These are phyloP conservation scores for Otis tarda DNA, from an alignment of 2,113 vertebrate species.

Conservation along the genomic window DNA sequence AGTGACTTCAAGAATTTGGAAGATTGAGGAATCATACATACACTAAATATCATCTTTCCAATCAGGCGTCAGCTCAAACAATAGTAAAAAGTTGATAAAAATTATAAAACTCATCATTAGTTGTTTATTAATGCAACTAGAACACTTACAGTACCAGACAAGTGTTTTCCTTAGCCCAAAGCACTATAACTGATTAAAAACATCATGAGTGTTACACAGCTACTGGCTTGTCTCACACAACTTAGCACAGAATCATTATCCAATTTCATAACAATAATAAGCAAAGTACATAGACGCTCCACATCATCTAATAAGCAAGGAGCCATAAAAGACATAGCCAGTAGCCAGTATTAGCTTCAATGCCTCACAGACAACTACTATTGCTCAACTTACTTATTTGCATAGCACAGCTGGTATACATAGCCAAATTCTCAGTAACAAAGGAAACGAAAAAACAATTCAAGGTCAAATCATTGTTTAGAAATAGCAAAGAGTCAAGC, in stretches of 20 bases:
- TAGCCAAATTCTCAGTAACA: not conserved
- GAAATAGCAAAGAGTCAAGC: not conserved
- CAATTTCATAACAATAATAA: not conserved
- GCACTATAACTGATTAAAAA: not conserved
- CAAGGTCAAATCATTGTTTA: not conserved
- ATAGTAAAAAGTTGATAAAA: not conserved
- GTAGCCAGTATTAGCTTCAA: not conserved
- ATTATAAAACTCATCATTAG: not conserved
- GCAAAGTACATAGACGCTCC: not conserved
- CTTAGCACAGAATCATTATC: not conserved
- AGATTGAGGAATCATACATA: not conserved
- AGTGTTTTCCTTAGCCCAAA: not conserved
- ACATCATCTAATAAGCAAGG: not conserved
- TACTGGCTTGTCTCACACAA: not conserved
- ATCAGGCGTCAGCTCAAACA: not conserved
- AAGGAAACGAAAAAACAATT: not conserved
- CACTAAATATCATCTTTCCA: not conserved
- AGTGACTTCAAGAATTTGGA: not conserved
- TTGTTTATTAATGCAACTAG: not conserved
- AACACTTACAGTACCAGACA: not conserved
- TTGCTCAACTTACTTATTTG: not conserved
- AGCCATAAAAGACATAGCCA: not conserved
- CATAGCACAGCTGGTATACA: not conserved
- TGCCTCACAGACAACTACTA: not conserved
- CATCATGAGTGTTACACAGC: not conserved